Evolutionary conservation across 2,113 vertebrate species (phyloP), one percentile per base, ranked within the genome.

Genomic region (Pelecanoides urinatrix): DNA sequence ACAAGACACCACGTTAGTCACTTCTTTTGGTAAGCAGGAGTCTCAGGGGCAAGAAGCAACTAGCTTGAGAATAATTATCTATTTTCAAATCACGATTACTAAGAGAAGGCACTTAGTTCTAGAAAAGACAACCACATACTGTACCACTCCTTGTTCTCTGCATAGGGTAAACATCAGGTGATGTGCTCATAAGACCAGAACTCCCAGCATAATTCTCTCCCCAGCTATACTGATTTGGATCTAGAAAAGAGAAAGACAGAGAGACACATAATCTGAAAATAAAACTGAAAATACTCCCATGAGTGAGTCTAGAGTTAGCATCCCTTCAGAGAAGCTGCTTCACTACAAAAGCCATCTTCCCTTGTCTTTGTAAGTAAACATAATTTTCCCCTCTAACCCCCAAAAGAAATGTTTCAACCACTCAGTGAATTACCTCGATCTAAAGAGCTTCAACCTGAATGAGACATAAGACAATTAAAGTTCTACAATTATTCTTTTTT

Each of bases 221-320:
- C 99, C 99, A 99, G 70, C 99, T 99, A 93, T 99, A 99, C 98
- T 99, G 99, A 97, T 99, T 99, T 25, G 99, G 99, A 98, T 99
- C 99, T 99, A 95, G 42, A 87, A 92, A 47, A 97, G 65, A 95
- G 53, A 94, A 88, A 95, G 88, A 67, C 44, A 96, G 34, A 95
- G 53, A 95, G 21, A 96, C 77, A 97, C 90, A 94, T 94, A 78
- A 94, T 66, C 93, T 94, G 90, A 97, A 96, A 96, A 94, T 72
- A 96, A 67, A 93, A 94, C 91, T 68, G 84, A 84, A 59, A 88
- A 47, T 27, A 91, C n/a, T 87, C 81, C 76, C 36, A 13, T 23
- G 56, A 63, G 62, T 3, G 29, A 86, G 83, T 3, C 80, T 90
- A 86, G 71, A 73, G 89, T 44, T 47, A 94, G 84, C 91, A 94